Percentiles rank a stretch among this genome's conserved stretches.
These are phyloP conservation scores for Eulemur albifrons DNA, from an alignment of 2,797 vertebrate species.

Conservation along the genomic window DNA sequence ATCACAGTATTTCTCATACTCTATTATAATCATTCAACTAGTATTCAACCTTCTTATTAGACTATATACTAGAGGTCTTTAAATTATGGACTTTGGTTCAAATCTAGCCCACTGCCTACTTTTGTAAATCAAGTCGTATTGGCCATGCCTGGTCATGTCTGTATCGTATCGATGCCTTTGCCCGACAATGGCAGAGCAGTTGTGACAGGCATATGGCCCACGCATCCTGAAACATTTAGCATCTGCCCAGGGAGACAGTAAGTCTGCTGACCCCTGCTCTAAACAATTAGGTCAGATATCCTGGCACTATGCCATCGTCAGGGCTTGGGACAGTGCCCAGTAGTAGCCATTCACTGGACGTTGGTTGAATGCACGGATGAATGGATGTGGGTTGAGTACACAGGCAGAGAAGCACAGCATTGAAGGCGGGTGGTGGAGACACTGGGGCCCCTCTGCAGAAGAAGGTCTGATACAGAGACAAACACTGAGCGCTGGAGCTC, in stretches of 20 bases:
- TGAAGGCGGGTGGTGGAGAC: fast-evolving
- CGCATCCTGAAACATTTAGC: background rate
- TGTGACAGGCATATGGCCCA: background rate
- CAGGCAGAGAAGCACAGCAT: background rate
- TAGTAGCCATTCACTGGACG: no score
- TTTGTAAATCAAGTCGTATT: background rate
- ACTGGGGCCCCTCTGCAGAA: fast-evolving
- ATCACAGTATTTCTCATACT: background rate
- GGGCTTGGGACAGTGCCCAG: background rate
- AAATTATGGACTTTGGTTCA: background rate
- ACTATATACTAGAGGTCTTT: background rate
- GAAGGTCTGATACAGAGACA: fast-evolving
- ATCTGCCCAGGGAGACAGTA: background rate
- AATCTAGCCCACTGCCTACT: background rate
- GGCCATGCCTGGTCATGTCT: fast-evolving
- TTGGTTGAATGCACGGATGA: background rate
- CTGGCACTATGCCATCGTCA: fast-evolving
- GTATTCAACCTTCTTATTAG: background rate
- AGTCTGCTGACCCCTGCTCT: background rate
- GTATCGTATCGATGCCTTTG: background rate
- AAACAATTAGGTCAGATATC: background rate
- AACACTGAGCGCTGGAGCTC: fast-evolving
- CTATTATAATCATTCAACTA: background rate
- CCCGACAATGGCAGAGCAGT: fast-evolving
- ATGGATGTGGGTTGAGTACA: background rate